Evolutionary conservation across 2,888 invertebrate genomes (phyloP).

Genomic region (Diaprepes abbreviatus): DNA sequence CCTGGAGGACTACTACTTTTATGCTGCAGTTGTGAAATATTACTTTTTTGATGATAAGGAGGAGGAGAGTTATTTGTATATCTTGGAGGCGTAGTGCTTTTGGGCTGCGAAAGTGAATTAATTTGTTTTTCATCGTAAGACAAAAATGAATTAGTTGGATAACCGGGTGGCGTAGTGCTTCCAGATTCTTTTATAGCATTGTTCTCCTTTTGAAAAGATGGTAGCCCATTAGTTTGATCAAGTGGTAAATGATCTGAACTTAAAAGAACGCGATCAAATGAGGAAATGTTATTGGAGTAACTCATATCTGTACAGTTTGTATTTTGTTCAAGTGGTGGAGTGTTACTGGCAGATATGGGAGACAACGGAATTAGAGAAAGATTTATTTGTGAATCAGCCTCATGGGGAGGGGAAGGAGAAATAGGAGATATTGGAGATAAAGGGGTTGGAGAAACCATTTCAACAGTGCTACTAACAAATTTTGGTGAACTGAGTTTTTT

Average conservation of each 20-base stretch:
- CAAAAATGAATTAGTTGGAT: background rate
- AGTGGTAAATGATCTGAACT: background rate
- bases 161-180: constrained; percentile 14
- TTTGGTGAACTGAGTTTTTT: constrained; percentile 25
- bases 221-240: background rate
- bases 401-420: background rate
- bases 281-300: background rate
- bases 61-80: background rate
- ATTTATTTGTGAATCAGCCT: background rate
- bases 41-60: background rate
- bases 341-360: constrained; percentile 25
- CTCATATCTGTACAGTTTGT: background rate
- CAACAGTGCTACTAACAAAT: constrained; percentile 35
- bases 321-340: constrained; percentile 14
- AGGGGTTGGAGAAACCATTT: constrained; percentile 22
- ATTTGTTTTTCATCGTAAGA: background rate
- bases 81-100: background rate
- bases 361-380: constrained; percentile 21
- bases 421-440: constrained; percentile 34
- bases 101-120: background rate
- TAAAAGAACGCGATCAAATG: background rate
- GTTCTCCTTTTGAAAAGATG: background rate
- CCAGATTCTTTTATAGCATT: background rate
- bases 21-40: background rate
- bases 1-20: background rate